These are phyloP conservation scores for Salvelinus namaycush DNA, from an alignment of 2,113 vertebrate genomes.

Conservation along the genomic window DNA sequence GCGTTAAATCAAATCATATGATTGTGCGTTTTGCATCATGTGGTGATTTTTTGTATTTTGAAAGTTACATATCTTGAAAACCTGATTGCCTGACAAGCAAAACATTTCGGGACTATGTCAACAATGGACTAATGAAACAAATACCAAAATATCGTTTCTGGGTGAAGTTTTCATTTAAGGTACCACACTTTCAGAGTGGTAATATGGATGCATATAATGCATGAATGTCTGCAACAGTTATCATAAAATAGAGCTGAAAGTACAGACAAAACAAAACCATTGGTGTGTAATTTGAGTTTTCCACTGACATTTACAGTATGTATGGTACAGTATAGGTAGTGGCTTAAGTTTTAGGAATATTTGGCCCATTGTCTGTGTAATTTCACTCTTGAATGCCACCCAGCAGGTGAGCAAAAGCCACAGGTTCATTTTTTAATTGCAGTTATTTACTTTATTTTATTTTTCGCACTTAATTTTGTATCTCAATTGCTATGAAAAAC, in stretches of 20 bases:
- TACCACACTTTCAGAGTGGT: too few relatives aligned
- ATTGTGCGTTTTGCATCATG: too few relatives aligned
- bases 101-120: too few relatives aligned
- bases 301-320: conserved; percentile 2
- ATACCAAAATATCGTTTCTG: too few relatives aligned
- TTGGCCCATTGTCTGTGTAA: conserved; percentile 29
- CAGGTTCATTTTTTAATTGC: conserved; percentile 13
- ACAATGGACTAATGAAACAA: too few relatives aligned
- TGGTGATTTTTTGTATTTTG: too few relatives aligned
- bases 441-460: not conserved
- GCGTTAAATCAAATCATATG: too few relatives aligned
- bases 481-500: conserved; percentile 11
- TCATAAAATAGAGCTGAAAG: not conserved
- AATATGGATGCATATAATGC: too few relatives aligned
- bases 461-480: conserved; percentile 9
- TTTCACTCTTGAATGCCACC: conserved; percentile 47
- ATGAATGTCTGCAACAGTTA: too few relatives aligned
- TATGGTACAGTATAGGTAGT: conserved; percentile 6
- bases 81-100: too few relatives aligned
- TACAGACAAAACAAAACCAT: conserved; percentile 18
- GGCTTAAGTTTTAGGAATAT: conserved; percentile 28
- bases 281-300: conserved; percentile 20
- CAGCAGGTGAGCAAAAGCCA: conserved; percentile 29
- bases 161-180: too few relatives aligned
- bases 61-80: too few relatives aligned